phyloP scores from a whole-genome alignment of 2,888 invertebrate genomes.

The Carterocephalus palaemon region DNA sequence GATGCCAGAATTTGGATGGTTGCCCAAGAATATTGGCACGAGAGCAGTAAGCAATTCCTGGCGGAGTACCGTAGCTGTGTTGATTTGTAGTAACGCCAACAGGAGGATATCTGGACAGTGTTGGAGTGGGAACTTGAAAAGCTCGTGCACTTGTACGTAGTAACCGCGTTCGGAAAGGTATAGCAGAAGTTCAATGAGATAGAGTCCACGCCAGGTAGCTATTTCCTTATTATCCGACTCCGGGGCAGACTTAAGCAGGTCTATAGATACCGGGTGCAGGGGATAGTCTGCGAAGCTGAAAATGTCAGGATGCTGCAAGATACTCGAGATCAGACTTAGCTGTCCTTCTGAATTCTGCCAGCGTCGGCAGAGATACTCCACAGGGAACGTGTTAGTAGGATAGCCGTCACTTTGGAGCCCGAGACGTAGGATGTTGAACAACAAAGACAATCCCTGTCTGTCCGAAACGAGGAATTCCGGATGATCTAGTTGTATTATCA shows the following conservation, averaged over 20 bases:
- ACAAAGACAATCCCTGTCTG: slow-evolving; percentile 85
- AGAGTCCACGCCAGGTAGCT: slow-evolving; percentile 90
- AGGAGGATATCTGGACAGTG: slow-evolving; percentile 93
- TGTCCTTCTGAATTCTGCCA: slow-evolving; percentile 94
- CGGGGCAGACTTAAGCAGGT: slow-evolving; percentile 90
- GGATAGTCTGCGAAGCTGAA: slow-evolving; percentile 93
- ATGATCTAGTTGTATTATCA: slow-evolving; percentile 90
- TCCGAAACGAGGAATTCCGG: slow-evolving; percentile 89
- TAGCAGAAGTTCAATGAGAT: slow-evolving; percentile 89
- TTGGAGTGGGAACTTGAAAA: slow-evolving; percentile 91
- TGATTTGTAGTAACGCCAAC: slow-evolving; percentile 88
- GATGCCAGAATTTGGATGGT: slow-evolving; percentile 93
- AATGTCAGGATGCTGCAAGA: slow-evolving; percentile 90
- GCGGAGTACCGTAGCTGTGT: slow-evolving; percentile 83
- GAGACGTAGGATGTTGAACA: slow-evolving; percentile 45
- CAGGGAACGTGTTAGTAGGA: slow-evolving; percentile 83
- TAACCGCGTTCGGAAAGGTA: slow-evolving; percentile 88
- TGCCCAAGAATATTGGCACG: slow-evolving; percentile 91
- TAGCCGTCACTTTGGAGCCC: slow-evolving; percentile 51
- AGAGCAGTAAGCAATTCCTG: slow-evolving; percentile 89
- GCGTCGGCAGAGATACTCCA: slow-evolving; percentile 87
- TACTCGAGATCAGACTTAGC: slow-evolving; percentile 87
- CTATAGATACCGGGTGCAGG: slow-evolving; percentile 86
- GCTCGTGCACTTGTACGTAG: slow-evolving; percentile 85
- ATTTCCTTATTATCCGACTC: slow-evolving; percentile 93